phyloP scores from a whole-genome alignment of 1,140 invertebrate genomes.

The Subanguina moxae region DNA sequence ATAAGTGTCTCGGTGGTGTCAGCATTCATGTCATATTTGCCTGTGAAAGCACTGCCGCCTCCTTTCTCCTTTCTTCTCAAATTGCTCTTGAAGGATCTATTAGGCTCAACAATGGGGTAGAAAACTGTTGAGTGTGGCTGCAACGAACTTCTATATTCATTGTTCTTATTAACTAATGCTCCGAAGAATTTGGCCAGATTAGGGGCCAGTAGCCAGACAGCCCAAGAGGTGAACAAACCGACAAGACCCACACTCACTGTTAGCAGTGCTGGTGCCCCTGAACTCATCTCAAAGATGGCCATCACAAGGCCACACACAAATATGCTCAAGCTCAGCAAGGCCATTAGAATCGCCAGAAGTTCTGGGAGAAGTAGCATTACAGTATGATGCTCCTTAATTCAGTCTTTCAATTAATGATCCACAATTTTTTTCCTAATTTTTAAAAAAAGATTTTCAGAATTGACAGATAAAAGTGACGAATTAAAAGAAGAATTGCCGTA shows the following conservation, averaged over 20 bases:
- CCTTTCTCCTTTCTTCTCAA: conserved; percentile 3
- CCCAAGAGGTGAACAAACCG: not conserved
- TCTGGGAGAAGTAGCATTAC: not conserved
- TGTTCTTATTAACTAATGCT: not conserved
- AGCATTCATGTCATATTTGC: conserved; percentile 14
- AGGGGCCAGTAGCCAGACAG: conserved; percentile 9
- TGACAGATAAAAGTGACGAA: no score
- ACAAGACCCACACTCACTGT: conserved; percentile 14
- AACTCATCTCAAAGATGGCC: conserved; percentile 12
- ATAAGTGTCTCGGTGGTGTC: conserved; percentile 27
- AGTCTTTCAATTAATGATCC: no score
- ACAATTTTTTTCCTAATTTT: no score
- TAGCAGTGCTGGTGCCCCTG: not conserved
- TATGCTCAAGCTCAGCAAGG: conserved; percentile 11
- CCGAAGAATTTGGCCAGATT: not conserved
- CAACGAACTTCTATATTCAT: not conserved
- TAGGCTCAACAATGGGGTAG: not conserved
- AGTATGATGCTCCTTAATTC: no score
- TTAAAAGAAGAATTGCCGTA: no score
- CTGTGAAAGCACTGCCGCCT: conserved; percentile 8
- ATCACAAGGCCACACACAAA: conserved; percentile 9
- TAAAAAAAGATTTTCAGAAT: no score
- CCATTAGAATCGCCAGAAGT: conserved; percentile 11
- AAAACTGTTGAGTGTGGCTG: not conserved
- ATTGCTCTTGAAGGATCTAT: not conserved